Evolutionary conservation across 2,797 vertebrate species (phyloP).

Genomic region (Phalanger gymnotis): DNA sequence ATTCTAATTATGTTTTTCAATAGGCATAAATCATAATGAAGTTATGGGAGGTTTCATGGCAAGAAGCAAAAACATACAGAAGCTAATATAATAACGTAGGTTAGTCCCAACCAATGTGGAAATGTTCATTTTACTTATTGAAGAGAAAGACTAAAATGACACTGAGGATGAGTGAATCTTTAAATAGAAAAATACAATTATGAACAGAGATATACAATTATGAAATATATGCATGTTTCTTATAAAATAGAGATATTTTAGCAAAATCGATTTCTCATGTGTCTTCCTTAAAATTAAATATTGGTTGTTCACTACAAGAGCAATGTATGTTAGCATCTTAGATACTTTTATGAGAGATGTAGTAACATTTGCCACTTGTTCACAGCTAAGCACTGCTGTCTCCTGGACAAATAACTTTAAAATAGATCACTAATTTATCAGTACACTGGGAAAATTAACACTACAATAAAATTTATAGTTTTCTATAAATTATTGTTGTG

Average conservation of each 20-base stretch:
- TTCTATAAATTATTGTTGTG: background rate
- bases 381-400: background rate
- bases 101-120: background rate
- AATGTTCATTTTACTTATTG: background rate
- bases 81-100: background rate
- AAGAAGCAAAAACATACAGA: background rate
- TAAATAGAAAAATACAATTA: background rate
- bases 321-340: background rate
- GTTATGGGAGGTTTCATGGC: background rate
- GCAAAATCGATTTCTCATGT: background rate
- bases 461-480: background rate
- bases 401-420: background rate
- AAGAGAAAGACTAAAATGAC: background rate
- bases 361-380: background rate
- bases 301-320: background rate
- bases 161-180: background rate
- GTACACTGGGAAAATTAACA: background rate
- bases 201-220: background rate
- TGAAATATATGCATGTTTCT: background rate
- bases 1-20: background rate
- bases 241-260: background rate
- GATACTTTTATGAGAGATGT: background rate
- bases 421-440: background rate
- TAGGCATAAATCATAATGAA: background rate
- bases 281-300: background rate